Conservation (phyloP, 2,113 vertebrate species). For the Delphinapterus leucas region DNA sequence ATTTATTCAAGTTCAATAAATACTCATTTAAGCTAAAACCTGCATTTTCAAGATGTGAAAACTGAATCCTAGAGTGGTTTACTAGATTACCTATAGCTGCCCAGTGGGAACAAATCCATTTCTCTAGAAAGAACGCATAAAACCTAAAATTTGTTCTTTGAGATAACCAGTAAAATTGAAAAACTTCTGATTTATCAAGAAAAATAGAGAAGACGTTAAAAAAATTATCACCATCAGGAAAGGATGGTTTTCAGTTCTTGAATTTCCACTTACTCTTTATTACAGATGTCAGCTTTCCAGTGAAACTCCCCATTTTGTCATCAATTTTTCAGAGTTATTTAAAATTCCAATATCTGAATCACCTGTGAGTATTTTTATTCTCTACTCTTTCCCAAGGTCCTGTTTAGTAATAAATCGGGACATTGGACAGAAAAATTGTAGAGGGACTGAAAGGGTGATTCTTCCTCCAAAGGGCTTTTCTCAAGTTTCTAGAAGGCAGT, state of each 20-base stretch:
- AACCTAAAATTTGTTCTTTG: neutral
- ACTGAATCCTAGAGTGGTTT: neutral
- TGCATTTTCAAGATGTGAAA: neutral
- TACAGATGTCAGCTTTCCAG: neutral
- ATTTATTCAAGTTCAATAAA: neutral
- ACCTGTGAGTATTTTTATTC: neutral
- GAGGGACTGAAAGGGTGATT: neutral
- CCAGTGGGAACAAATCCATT: neutral
- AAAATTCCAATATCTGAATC: neutral
- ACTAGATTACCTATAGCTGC: neutral
- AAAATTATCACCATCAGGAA: neutral
- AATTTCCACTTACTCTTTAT: neutral
- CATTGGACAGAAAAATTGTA: neutral
- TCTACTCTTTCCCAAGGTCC: neutral
- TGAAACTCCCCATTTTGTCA: neutral
- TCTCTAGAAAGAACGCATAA: neutral
- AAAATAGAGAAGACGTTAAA: neutral
- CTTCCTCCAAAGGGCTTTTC: neutral
- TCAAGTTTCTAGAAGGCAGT: neutral
- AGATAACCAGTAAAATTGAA: neutral
- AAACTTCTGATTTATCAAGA: neutral
- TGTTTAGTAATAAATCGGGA: neutral
- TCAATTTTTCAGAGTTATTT: conserved; percentile 3
- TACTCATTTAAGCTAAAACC: neutral
- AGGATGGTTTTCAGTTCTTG: neutral